Base-by-base conservation (phyloP, 2,888 invertebrate species). In the Bugulina stolonifera region DNA sequence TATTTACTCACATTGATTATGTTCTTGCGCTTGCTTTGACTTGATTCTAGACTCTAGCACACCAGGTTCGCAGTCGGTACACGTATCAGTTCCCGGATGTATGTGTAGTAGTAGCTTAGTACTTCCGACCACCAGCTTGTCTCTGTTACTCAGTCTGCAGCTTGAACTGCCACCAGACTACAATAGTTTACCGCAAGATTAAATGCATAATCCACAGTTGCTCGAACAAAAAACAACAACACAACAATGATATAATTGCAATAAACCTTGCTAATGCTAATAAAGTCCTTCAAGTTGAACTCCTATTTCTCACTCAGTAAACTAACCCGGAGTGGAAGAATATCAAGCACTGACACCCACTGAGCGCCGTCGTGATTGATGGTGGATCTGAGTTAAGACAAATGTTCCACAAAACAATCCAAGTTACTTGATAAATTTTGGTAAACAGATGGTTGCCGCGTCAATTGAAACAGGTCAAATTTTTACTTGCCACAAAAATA, bases 31-130 rank as follows among this genome's bases (percentile, higher is more conserved):
- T 27, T 32, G 29, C 3, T 22, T 14, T 14, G 64, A 2, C n/a
- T n/a, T 64, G 18, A 64, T 27, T 27, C 5, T 34, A 64, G 64
- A 25, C 34, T 64, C 34, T 2, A 54, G 34, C 10, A 70, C 70
- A 0, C 96, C 96, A 0, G 97, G 96, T 82, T 97, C 96, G 84
- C 97, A 98, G 74, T 91, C 89, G 0, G 92, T 91, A 81, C 97
- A 98, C 0, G 96, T 97, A 78, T 92, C 91, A 75, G 89, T 89
- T 0, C 94, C 94, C 1, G 89, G 88, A 81, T 96, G 96, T 74
- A 96, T 83, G 78, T 83, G 82, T 58, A 82, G 75, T 27, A 80
- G 73, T 29, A 83, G 72, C 22, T 73, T 74, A 0, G 80, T 79
- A 73, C 78, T 79, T 14, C 92, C 93, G 3, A 90, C 79, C 79